Percentiles rank a stretch among this genome's conserved stretches.
phyloP scores from a whole-genome alignment of 1,140 invertebrate genomes.

The Drosophila paulistorum region DNA sequence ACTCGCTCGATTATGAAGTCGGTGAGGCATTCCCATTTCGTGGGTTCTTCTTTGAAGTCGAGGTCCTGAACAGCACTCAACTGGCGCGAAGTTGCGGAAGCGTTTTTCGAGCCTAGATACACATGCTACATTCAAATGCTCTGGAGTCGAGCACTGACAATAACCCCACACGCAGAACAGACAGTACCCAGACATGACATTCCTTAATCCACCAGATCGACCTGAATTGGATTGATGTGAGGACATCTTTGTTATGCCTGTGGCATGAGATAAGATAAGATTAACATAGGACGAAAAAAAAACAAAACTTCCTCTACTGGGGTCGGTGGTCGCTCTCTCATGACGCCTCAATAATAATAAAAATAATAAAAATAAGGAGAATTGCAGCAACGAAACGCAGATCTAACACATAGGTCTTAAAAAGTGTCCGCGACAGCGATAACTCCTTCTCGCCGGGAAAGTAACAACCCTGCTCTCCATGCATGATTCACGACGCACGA shows the following conservation, averaged over 20 bases:
- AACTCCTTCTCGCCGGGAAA: slow-evolving; percentile 11
- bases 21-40: slow-evolving; percentile 16
- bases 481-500: slow-evolving; percentile 12
- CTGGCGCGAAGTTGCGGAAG: slow-evolving; percentile 21
- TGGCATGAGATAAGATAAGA: not conserved
- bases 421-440: slow-evolving; percentile 20
- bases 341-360: slow-evolving; percentile 31
- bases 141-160: not conserved
- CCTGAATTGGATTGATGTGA: slow-evolving; percentile 4
- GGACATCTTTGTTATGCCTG: slow-evolving; percentile 3
- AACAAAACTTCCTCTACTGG: not conserved
- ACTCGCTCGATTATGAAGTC: slow-evolving; percentile 21
- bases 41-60: slow-evolving; percentile 18
- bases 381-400: slow-evolving; percentile 15
- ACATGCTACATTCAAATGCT: not conserved
- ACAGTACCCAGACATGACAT: not conserved
- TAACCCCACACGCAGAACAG: not conserved
- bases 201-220: slow-evolving; percentile 10
- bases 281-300: not conserved
- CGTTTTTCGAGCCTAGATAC: slow-evolving; percentile 1
- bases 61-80: slow-evolving; percentile 21
- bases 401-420: slow-evolving; percentile 32
- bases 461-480: slow-evolving; percentile 16
- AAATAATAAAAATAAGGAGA: slow-evolving; percentile 15
- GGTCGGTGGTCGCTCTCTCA: not conserved